Percentiles rank a stretch among this genome's conserved stretches.
Evolutionary conservation across 2,797 vertebrate species (phyloP).

Genomic region (Rhinella marina): DNA sequence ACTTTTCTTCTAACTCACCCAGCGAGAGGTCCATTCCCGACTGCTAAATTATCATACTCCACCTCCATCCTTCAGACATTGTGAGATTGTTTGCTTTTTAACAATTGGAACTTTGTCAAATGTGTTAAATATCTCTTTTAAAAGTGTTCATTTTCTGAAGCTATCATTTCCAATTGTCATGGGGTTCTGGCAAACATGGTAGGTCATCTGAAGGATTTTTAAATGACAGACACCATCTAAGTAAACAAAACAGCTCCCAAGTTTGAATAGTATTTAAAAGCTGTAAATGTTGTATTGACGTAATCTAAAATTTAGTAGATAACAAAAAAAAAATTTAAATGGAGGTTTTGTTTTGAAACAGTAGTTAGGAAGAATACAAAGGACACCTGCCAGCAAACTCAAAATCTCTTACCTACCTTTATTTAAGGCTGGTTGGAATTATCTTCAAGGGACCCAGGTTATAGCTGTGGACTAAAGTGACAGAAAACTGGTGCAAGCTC

Average conservation of each 20-base stretch:
- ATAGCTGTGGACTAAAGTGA: too few relatives aligned
- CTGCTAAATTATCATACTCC: constrained; percentile 82
- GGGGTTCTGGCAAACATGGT: constrained; percentile 58
- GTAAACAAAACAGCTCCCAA: constrained; percentile 63
- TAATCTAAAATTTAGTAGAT: too few relatives aligned
- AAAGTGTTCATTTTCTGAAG: constrained; percentile 71
- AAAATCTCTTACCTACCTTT: too few relatives aligned
- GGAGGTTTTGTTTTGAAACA: too few relatives aligned
- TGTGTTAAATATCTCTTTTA: constrained; percentile 74
- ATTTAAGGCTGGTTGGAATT: too few relatives aligned
- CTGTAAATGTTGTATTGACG: background rate
- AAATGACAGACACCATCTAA: constrained; percentile 67
- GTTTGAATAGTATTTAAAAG: constrained; percentile 11
- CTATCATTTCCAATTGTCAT: constrained; percentile 68
- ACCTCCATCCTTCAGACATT: constrained; percentile 75
- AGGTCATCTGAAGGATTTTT: constrained; percentile 65
- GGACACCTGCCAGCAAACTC: too few relatives aligned
- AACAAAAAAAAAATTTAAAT: too few relatives aligned
- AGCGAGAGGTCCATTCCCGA: constrained; percentile 82
- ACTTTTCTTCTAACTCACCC: constrained; percentile 82
- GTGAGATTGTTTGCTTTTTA: constrained; percentile 75
- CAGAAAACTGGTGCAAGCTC: too few relatives aligned
- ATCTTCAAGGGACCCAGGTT: too few relatives aligned
- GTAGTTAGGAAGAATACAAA: too few relatives aligned
- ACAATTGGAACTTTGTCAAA: constrained; percentile 75